Evolutionary conservation across 1,140 invertebrate species (phyloP).

Genomic region (Harpegnathos saltator): DNA sequence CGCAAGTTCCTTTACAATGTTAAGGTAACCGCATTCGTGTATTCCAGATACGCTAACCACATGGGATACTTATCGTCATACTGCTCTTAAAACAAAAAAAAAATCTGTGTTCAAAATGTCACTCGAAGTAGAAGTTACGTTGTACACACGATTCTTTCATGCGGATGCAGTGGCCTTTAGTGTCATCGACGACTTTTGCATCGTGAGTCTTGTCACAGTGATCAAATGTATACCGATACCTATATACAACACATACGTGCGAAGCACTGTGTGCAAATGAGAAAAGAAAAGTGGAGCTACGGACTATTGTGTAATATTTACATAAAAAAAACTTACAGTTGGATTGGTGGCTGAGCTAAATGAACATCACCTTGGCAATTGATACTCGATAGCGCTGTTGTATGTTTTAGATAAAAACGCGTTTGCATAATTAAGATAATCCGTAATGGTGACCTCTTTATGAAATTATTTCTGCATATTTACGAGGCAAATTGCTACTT

Average conservation of each 20-base stretch:
- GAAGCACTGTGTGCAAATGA: constrained; percentile 10
- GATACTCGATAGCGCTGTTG: constrained; percentile 5
- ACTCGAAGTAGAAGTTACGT: constrained; percentile 59
- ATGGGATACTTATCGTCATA: constrained; percentile 43
- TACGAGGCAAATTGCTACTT: constrained; percentile 9
- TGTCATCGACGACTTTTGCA: constrained; percentile 61
- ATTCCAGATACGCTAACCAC: constrained; percentile 61
- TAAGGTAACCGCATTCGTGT: constrained; percentile 67
- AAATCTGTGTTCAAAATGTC: constrained; percentile 50
- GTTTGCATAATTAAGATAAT: constrained; percentile 3
- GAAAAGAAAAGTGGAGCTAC: constrained; percentile 33
- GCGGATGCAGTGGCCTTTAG: constrained; percentile 61
- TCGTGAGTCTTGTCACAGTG: constrained; percentile 53
- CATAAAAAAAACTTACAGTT: constrained; percentile 27
- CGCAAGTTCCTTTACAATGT: constrained; percentile 72
- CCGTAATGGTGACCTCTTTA: neutral
- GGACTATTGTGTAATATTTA: constrained; percentile 48
- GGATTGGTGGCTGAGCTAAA: neutral
- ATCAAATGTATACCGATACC: constrained; percentile 46
- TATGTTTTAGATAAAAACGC: constrained; percentile 23
- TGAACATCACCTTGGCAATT: constrained; percentile 30
- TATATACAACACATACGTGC: constrained; percentile 10
- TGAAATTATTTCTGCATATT: constrained; percentile 55
- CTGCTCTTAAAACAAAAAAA: constrained; percentile 26
- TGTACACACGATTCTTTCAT: constrained; percentile 55